Base-by-base conservation (phyloP, 1,140 invertebrate species). In the Orussus abietinus region DNA sequence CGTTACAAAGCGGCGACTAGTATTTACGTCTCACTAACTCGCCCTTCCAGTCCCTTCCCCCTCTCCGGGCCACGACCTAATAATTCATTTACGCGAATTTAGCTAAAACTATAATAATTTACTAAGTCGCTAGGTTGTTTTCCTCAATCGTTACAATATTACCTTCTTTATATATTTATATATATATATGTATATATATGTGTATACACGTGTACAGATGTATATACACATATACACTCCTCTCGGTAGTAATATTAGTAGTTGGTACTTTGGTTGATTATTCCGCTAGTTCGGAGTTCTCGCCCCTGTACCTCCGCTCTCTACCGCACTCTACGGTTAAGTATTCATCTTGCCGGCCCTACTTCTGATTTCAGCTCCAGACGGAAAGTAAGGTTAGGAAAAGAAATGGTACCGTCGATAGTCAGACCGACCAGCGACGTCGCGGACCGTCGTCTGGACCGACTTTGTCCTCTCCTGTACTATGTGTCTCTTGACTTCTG, bases 61-160 rank as follows among this genome's bases (percentile, higher is more conserved):
- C 33, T 9, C 38, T 39, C 12, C 20, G 12, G 18, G 21, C 31
- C 29, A 22, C 26, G 14, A 6, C 15, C 3, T 59, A 51, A 51
- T 56, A 58, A 56, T 61, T 59, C 38, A 48, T 46, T 55, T 44
- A 51, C 46, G 53, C 55, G 52, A 56, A 60, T 63, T 59, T 45
- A 53, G 40, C 59, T 64, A 66, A 56, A 55, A 57, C 53, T 62
- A 65, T 51, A 65, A 63, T 68, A 64, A 68, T 66, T 68, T 56
- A 59, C 64, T 66, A 68, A 51, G 48, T 55, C 42, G 51, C 51
- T 66, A 65, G 38, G n/a, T 50, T 56, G 44, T 59, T 36, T 55
- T 59, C 7, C 40, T 62, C 40, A 49, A 62, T 64, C 53, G 52
- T n/a, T n/a, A n/a, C n/a, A n/a, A n/a, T n/a, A n/a, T n/a, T n/a